Base-by-base conservation (phyloP, 2,113 vertebrate species). In the Acanthisitta chloris region DNA sequence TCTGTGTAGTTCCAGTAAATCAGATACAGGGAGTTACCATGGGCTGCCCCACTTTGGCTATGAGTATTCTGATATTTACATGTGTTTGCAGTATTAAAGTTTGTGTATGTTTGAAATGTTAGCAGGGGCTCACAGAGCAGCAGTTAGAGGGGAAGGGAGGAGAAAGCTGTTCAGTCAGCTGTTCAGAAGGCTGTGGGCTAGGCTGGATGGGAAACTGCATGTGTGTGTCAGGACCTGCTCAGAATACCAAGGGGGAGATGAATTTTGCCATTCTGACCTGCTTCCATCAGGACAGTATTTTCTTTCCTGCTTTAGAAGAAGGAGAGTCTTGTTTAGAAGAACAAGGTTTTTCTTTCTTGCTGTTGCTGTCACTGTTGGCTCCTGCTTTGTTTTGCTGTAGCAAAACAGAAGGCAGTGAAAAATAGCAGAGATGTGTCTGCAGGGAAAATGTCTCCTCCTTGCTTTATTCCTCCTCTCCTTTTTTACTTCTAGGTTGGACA, bases 351-450 rank as follows among this genome's bases (percentile, higher is more conserved):
- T 51, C 59, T 70, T 73, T 78, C 48, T 81, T 79, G 46, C 40
- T 29, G 55, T 52, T 91, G 46, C 72, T 78, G 71, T 95, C 67
- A 15, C 71, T 80, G 28, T 95, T 96, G 91, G 80, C 95, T 82
- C 45, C 28, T 2, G 8, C 72, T 83, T 88, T 76, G 34, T 83
- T 94, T 95, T 86, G 59, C 89, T 89, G 16, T 8, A 73, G 59
- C 69, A 78, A 70, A 91, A 14, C 16, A 61, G 42, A 42, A 62
- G 52, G 58, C 6, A 6, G 1, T 5, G 16, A 54, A 81, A 81
- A 79, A 55, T 2, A 74, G 31, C n/a, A 67, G 16, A 48, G 77
- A 29, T 83, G 79, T 17, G 12, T n/a, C 54, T 73, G 19, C 45
- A 38, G 51, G 67, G 42, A 42, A 72, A 78, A 66, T 12, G 3